Conservation (phyloP, 2,797 vertebrate genomes). For the Gastrophryne carolinensis region DNA sequence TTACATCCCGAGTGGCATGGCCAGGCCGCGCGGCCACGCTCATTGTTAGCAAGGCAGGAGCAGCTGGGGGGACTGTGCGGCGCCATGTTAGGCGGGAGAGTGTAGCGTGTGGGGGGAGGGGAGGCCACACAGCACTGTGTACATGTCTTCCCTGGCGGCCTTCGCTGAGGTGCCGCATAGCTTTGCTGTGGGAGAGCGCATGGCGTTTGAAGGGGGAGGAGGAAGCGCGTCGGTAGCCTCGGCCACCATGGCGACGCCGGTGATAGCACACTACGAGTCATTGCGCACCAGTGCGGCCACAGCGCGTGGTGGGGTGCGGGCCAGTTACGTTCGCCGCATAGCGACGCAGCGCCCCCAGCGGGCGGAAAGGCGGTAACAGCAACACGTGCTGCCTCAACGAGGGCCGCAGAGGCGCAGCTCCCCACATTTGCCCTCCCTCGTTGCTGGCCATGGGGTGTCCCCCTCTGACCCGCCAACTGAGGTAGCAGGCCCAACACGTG, state of each 20-base stretch:
- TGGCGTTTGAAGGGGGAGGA: too few relatives aligned
- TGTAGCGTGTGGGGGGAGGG: conserved; percentile 71
- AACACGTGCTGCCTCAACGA: conserved; percentile 46
- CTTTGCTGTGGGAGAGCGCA: background rate
- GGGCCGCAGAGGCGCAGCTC: conserved; percentile 47
- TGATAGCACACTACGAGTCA: too few relatives aligned
- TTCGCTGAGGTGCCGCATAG: conserved; percentile 10
- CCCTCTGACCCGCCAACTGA: background rate
- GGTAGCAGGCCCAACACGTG: conserved; percentile 20
- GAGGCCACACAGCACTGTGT: conserved; percentile 53
- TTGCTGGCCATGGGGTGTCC: background rate
- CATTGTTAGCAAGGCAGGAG: conserved; percentile 18
- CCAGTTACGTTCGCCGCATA: background rate
- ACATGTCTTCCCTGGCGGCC: conserved; percentile 55
- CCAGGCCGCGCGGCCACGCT: background rate
- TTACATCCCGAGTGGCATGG: conserved; percentile 33
- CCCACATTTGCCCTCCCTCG: background rate
- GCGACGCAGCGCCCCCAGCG: conserved; percentile 31
- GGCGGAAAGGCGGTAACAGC: background rate
- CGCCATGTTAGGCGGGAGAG: conserved; percentile 74
- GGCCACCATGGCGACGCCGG: too few relatives aligned
- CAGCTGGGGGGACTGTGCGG: conserved; percentile 62
- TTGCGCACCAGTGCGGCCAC: background rate
- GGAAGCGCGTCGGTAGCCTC: too few relatives aligned
- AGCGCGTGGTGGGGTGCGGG: background rate